Percentiles rank a stretch among this genome's conserved stretches.
phyloP scores from a whole-genome alignment of 2,113 vertebrate species.

The Trematomus loennbergii region DNA sequence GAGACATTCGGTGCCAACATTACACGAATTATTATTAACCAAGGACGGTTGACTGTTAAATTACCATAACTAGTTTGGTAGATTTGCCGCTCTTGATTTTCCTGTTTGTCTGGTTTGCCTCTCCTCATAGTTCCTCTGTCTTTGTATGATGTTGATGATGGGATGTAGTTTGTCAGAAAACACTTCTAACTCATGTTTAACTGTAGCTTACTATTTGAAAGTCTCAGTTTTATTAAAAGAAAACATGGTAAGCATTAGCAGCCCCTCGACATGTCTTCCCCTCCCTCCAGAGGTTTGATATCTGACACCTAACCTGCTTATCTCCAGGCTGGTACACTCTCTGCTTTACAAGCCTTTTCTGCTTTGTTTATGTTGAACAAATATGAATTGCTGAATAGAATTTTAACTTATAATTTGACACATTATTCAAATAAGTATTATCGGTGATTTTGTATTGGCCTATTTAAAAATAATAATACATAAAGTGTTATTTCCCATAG shows the following conservation, averaged over 20 bases:
- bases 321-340: too few relatives aligned
- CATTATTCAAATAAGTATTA: neutral
- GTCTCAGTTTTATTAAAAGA: neutral
- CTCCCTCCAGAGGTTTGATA: too few relatives aligned
- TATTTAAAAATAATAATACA: too few relatives aligned
- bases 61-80: neutral
- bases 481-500: neutral
- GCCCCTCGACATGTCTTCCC: too few relatives aligned
- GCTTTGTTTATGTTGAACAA: neutral
- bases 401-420: neutral
- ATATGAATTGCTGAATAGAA: neutral
- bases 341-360: too few relatives aligned
- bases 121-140: slow-evolving; percentile 9
- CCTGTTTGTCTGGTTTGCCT: slow-evolving; percentile 67
- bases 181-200: neutral
- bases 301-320: too few relatives aligned
- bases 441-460: neutral
- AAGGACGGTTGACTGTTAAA: neutral
- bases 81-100: slow-evolving; percentile 46
- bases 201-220: neutral
- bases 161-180: neutral
- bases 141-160: neutral
- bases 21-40: neutral
- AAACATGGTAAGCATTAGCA: neutral
- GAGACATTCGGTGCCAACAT: neutral